phyloP scores from a whole-genome alignment of 2,888 invertebrate species.

The Lingula anatina region DNA sequence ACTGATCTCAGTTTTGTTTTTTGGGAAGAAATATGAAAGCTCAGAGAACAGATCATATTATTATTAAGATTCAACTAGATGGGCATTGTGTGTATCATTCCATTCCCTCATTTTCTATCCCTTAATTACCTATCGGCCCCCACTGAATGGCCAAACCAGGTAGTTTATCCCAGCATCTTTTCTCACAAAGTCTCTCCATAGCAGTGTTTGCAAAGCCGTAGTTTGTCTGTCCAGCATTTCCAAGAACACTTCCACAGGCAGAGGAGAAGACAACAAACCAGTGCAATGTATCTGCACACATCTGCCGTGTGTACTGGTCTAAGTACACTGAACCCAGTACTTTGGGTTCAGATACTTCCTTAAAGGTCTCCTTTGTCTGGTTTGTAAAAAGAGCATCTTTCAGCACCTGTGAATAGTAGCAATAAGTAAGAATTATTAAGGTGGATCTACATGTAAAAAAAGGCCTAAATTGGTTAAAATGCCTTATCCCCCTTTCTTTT shows the following conservation, averaged over 20 bases:
- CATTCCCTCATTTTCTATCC: too few species aligned
- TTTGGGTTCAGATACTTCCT: constrained; percentile 77
- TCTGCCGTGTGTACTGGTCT: constrained; percentile 71
- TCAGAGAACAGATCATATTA: too few species aligned
- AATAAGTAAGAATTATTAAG: too few species aligned
- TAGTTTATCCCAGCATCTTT: constrained; percentile 73
- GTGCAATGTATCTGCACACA: constrained; percentile 69
- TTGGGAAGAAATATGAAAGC: too few species aligned
- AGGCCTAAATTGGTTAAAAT: too few species aligned
- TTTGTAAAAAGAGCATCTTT: constrained; percentile 84
- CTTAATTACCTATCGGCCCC: constrained; percentile 99
- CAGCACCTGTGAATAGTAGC: constrained; percentile 60
- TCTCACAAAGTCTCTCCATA: constrained; percentile 93
- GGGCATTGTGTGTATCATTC: too few species aligned
- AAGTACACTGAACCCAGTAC: constrained; percentile 76
- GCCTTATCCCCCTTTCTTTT: too few species aligned
- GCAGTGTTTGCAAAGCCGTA: constrained; percentile 96
- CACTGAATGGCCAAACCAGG: constrained; percentile 93
- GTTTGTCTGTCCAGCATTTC: constrained; percentile 93
- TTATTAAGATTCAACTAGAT: too few species aligned
- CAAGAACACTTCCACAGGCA: constrained; percentile 91
- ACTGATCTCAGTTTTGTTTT: too few species aligned
- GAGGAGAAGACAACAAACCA: constrained; percentile 96
- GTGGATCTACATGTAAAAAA: too few species aligned
- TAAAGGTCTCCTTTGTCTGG: constrained; percentile 72